A percentile compares a stretch with the other conserved stretches of the same genome.
Evolutionary conservation across 1,140 invertebrate species (phyloP).

Genomic region (Odontomachus brunneus): DNA sequence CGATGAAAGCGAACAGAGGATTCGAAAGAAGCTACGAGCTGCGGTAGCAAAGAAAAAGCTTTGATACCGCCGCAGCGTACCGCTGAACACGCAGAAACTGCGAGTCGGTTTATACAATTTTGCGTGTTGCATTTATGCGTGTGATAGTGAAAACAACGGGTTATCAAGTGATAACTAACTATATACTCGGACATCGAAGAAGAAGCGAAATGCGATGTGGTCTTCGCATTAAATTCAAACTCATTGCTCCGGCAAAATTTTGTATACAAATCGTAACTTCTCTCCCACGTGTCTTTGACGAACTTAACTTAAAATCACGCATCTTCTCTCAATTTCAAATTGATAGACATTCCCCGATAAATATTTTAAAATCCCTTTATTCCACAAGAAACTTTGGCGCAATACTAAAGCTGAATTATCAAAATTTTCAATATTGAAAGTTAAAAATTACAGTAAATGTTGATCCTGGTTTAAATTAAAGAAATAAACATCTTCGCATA

Average conservation of each 20-base stretch:
- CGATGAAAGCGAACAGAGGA: slow-evolving; percentile 68
- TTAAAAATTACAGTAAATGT: slow-evolving; percentile 1
- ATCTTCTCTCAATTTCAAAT: neutral
- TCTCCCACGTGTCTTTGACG: neutral
- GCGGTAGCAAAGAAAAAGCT: slow-evolving; percentile 67
- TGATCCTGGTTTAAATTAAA: neutral
- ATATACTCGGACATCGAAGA: neutral
- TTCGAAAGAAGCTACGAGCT: slow-evolving; percentile 60
- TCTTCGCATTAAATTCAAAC: neutral
- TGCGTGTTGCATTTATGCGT: slow-evolving; percentile 28
- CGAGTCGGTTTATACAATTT: neutral
- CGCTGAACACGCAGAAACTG: slow-evolving; percentile 14
- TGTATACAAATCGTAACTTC: neutral
- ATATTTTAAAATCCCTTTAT: neutral
- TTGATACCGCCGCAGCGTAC: slow-evolving; percentile 45
- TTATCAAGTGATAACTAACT: slow-evolving; percentile 17
- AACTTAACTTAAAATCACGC: neutral
- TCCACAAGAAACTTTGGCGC: neutral
- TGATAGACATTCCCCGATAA: neutral
- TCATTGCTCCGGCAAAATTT: slow-evolving; percentile 22
- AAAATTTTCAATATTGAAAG: slow-evolving; percentile 1
- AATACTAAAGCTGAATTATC: neutral
- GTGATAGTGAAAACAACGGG: slow-evolving; percentile 37
- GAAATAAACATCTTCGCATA: neutral
- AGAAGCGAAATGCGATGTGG: slow-evolving; percentile 15